phyloP scores from a whole-genome alignment of 2,797 vertebrate species.

The Denticeps clupeoides region DNA sequence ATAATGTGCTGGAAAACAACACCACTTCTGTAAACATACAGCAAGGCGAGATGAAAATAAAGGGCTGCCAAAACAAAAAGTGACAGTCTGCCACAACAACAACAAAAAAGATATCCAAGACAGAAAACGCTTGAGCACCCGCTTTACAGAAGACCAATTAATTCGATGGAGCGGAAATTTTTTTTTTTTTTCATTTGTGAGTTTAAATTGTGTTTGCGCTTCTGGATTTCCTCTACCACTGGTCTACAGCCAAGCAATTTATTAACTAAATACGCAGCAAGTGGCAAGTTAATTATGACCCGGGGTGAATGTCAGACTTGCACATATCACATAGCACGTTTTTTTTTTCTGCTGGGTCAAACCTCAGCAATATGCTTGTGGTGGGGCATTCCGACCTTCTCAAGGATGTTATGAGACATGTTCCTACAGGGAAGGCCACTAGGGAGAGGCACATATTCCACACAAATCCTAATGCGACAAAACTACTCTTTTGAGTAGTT shows the following conservation, averaged over 20 bases:
- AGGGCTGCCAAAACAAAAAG: slow-evolving; percentile 1
- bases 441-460: no score
- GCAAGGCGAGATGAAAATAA: background rate
- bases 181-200: background rate
- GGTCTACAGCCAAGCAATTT: slow-evolving; percentile 17
- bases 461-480: no score
- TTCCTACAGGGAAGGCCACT: no score
- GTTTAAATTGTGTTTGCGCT: slow-evolving; percentile 11
- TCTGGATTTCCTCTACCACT: slow-evolving; percentile 11
- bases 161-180: slow-evolving; percentile 13
- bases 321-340: slow-evolving; percentile 1
- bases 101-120: background rate
- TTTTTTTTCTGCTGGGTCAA: background rate
- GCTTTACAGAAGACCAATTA: slow-evolving; percentile 4
- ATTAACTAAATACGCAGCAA: slow-evolving; percentile 18
- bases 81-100: background rate
- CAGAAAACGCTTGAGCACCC: background rate
- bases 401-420: no score
- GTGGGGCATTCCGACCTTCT: no score
- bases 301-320: background rate
- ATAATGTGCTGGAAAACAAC: background rate
- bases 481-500: no score
- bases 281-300: background rate
- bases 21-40: background rate
- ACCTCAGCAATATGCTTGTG: no score